Percentiles rank a stretch among this genome's conserved stretches.
These are phyloP conservation scores for Leptocoma aspasia DNA, from an alignment of 2,113 vertebrate genomes.

Conservation along the genomic window DNA sequence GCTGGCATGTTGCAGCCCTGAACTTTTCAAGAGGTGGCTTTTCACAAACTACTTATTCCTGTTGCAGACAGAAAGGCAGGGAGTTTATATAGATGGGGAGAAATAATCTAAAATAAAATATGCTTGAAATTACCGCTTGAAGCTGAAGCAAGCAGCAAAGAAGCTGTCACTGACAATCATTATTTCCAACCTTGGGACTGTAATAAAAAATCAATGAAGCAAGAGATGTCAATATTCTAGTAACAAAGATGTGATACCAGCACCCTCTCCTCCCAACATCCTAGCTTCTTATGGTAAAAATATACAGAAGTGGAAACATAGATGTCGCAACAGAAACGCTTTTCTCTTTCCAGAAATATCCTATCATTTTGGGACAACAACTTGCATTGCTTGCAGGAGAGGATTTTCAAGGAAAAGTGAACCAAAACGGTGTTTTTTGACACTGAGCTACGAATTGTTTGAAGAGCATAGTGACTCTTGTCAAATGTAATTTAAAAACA, in stretches of 20 bases:
- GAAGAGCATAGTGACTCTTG: background rate
- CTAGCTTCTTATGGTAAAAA: background rate
- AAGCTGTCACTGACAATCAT: slow-evolving; percentile 73
- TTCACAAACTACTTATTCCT: background rate
- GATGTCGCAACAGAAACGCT: background rate
- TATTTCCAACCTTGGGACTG: slow-evolving; percentile 77
- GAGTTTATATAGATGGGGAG: background rate
- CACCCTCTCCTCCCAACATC: background rate
- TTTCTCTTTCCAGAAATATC: background rate
- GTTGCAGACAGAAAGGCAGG: background rate
- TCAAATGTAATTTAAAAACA: background rate
- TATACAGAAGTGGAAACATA: background rate
- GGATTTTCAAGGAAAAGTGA: background rate
- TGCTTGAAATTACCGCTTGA: slow-evolving; percentile 71
- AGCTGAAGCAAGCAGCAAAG: slow-evolving; percentile 72
- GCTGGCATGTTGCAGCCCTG: slow-evolving; percentile 9
- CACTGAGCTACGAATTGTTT: background rate
- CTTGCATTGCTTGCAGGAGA: background rate
- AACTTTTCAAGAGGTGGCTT: background rate
- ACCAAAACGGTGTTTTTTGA: background rate
- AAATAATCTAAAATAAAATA: slow-evolving; percentile 67
- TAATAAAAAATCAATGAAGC: slow-evolving; percentile 93
- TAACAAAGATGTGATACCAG: slow-evolving; percentile 70
- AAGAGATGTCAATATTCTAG: slow-evolving; percentile 81
- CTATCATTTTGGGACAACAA: background rate